Conservation (phyloP, 1,140 invertebrate genomes). For the Thaumatotibia leucotreta region DNA sequence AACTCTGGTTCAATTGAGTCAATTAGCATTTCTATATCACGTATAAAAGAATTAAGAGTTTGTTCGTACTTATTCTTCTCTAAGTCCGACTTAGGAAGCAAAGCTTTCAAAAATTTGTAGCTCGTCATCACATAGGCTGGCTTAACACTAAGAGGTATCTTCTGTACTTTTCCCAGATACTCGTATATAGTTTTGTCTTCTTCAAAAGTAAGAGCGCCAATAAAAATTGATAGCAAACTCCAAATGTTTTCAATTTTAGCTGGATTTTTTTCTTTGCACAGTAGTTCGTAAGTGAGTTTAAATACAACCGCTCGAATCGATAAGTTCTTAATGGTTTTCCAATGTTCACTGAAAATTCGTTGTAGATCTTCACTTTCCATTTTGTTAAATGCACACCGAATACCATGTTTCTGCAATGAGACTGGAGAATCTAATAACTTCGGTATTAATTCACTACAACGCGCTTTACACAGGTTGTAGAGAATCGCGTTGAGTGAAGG, state of each 20-base stretch:
- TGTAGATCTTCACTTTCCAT: constrained; percentile 34
- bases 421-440: constrained; percentile 42
- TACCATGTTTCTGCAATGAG: constrained; percentile 56
- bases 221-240: constrained; percentile 39
- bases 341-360: constrained; percentile 33
- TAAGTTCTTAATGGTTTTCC: constrained; percentile 42
- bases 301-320: constrained; percentile 49
- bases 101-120: constrained; percentile 38
- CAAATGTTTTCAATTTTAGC: constrained; percentile 31
- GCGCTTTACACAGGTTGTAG: constrained; percentile 37
- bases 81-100: constrained; percentile 19
- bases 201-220: constrained; percentile 41
- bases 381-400: constrained; percentile 42
- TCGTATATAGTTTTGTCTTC: constrained; percentile 47
- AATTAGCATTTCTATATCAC: constrained; percentile 33
- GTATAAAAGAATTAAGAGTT: constrained; percentile 18
- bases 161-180: constrained; percentile 28
- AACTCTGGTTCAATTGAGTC: constrained; percentile 35
- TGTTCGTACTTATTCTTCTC: constrained; percentile 23
- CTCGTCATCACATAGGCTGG: constrained; percentile 35
- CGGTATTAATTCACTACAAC: constrained; percentile 32
- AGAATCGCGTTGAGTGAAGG: constrained; percentile 49
- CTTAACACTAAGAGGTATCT: constrained; percentile 34
- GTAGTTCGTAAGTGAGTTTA: constrained; percentile 36
- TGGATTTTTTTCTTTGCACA: constrained; percentile 42